Evolutionary conservation across 2,113 vertebrate genomes (phyloP), one percentile per base, ranked within the genome.

Genomic region (Myotis davidii): DNA sequence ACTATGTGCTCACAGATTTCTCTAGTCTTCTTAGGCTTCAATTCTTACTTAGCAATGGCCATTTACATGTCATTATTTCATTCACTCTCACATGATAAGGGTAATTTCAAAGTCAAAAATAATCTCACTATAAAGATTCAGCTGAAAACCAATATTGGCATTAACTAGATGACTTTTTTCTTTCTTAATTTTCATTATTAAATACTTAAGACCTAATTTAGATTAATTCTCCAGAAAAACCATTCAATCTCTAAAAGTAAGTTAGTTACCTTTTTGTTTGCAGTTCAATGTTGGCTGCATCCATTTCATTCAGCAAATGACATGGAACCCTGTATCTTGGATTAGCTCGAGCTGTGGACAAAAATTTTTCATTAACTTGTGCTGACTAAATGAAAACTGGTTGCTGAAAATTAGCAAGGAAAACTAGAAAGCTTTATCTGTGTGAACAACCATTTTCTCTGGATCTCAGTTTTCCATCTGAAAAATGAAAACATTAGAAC

Each of bases 231-330:
- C 61, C 34, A 64, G 91, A 89, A 95, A 96, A 72, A 61, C 17
- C 65, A 81, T 8, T 59, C 9, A 23, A 67, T 79, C 17, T 73
- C 59, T 77, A 32, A 37, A 59, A 72, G 86, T 16, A 74, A 82
- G 10, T 84, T 82, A 69, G 83, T 85, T 98, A 99, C 99, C 99
- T 99, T 97, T 97, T 98, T 74, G 97, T 98, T 64, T 99, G 99
- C 56, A 99, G 98, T 88, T 98, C 98, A 64, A 83, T 16, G 89
- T 99, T 99, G 94, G 99, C 98, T 87, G 98, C 98, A 83, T 98
- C 98, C 96, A 99, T 99, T 98, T 99, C 98, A 87, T 98, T 98
- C 91, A 99, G 97, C 59, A 99, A 98, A 37, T 99, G 98, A 78
- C 96, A 93, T 4, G 99, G 99, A 94, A 99, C 99, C 98, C 97